These are phyloP conservation scores for Anthopleura xanthogrammica DNA, from an alignment of 92 coral and sea anemone species.

Conservation along the genomic window DNA sequence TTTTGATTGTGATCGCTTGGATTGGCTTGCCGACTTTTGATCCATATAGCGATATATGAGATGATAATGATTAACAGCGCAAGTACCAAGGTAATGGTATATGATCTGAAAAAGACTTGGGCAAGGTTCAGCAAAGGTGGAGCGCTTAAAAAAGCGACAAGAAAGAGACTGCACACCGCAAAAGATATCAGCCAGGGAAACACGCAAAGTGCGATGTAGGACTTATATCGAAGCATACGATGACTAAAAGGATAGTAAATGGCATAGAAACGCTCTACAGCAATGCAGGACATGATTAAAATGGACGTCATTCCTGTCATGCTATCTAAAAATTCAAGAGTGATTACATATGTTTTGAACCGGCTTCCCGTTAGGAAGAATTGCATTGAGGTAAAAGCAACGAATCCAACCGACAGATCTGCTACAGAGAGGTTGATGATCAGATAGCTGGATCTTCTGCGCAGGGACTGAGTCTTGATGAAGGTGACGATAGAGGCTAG, in stretches of 20 bases:
- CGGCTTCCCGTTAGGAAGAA: neutral
- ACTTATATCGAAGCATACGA: constrained; percentile 22
- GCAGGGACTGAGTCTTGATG: neutral
- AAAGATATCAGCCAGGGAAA: constrained; percentile 17
- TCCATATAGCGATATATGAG: neutral
- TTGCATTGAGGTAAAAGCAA: neutral
- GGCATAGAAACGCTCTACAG: constrained; percentile 22
- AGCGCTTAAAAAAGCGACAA: neutral
- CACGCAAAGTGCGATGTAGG: neutral
- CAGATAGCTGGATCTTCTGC: neutral
- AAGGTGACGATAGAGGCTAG: neutral
- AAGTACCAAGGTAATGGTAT: neutral
- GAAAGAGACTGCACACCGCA: neutral
- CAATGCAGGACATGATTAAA: constrained; percentile 7
- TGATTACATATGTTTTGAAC: neutral
- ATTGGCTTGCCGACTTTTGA: constrained; percentile 13
- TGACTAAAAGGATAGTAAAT: constrained; percentile 8
- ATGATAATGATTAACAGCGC: neutral
- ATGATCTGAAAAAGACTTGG: neutral
- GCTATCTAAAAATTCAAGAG: neutral
- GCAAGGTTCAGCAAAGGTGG: neutral
- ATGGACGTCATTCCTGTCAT: constrained; percentile 10
- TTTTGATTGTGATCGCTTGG: neutral
- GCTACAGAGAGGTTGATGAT: constrained; percentile 17
- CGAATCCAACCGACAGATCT: constrained; percentile 10